A percentile compares a stretch with the other conserved stretches of the same genome.
Evolutionary conservation across 2,888 invertebrate species (phyloP).

Genomic region (Dynastes tityus): DNA sequence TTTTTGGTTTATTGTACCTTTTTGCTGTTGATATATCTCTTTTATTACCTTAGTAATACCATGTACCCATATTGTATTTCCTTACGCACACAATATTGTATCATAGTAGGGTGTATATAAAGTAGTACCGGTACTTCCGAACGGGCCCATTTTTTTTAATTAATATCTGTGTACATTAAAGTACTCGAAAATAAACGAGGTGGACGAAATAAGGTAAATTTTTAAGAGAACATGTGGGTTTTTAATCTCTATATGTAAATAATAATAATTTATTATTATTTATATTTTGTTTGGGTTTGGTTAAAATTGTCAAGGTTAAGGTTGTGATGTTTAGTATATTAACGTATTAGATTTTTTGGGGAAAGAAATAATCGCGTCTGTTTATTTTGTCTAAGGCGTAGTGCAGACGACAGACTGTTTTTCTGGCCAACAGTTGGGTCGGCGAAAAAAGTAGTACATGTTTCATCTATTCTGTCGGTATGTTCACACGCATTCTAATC

Average conservation of each 20-base stretch:
- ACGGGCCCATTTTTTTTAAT: neutral
- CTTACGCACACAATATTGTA: slow-evolving; percentile 33
- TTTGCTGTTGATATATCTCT: slow-evolving; percentile 37
- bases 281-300: neutral
- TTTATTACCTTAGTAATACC: slow-evolving; percentile 42
- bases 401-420: no score
- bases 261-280: neutral
- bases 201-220: neutral
- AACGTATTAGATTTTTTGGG: no score
- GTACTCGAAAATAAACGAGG: slow-evolving; percentile 34
- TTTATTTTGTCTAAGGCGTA: no score
- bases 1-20: slow-evolving; percentile 48
- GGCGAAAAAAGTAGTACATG: no score
- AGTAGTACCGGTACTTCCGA: slow-evolving; percentile 18
- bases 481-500: no score
- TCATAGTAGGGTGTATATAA: slow-evolving; percentile 43
- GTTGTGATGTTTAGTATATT: neutral
- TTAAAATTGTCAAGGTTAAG: neutral
- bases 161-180: slow-evolving; percentile 3
- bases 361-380: no score
- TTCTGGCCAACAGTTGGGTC: no score
- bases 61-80: slow-evolving; percentile 31
- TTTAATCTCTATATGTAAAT: no score
- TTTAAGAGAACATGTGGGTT: no score
- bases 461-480: no score